Conservation (phyloP, 1,140 invertebrate species). For the Pseudomyrmex gracilis region DNA sequence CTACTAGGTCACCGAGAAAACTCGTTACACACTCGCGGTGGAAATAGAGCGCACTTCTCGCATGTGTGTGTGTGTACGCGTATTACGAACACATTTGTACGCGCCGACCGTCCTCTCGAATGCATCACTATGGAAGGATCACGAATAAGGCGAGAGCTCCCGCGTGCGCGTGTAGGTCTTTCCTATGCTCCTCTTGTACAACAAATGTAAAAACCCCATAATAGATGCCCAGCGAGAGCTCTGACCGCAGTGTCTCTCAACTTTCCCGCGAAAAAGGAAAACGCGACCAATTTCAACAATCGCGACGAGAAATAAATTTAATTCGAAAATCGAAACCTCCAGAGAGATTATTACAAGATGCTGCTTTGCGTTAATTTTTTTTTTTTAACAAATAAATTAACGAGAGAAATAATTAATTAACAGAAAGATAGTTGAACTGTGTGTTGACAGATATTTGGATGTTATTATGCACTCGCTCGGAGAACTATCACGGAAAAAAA, state of each 20-base stretch:
- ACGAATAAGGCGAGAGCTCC: constrained; percentile 13
- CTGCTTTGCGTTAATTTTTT: too few relatives aligned
- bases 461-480: too few relatives aligned
- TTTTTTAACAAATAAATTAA: too few relatives aligned
- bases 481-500: too few relatives aligned
- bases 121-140: constrained; percentile 41
- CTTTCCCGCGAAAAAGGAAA: not conserved
- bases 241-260: constrained; percentile 31
- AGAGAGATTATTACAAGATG: too few relatives aligned
- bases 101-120: constrained; percentile 45
- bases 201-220: constrained; percentile 40
- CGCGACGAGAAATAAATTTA: not conserved
- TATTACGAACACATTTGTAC: not conserved
- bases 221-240: constrained; percentile 14
- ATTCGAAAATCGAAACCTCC: not conserved
- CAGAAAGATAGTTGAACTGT: too few relatives aligned
- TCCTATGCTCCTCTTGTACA: not conserved
- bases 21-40: constrained; percentile 68
- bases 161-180: not conserved
- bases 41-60: constrained; percentile 72
- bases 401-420: too few relatives aligned
- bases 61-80: too few relatives aligned
- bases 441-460: too few relatives aligned
- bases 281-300: not conserved
- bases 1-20: constrained; percentile 81